phyloP scores from a whole-genome alignment of 2,797 vertebrate genomes.

The Dendrocincla fuliginosa region DNA sequence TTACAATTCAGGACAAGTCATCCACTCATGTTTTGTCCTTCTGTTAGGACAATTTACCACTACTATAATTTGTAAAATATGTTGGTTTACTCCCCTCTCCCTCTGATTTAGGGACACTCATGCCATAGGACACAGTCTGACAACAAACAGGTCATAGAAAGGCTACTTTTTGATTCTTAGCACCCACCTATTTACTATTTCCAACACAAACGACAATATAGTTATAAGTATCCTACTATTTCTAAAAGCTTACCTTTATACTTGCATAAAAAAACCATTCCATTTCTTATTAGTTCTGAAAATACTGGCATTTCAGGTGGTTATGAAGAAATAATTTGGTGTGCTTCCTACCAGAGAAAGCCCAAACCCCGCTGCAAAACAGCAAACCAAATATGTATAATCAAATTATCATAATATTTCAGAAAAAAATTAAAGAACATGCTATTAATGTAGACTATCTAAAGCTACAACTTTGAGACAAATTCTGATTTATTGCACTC shows the following conservation, averaged over 20 bases:
- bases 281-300: not conserved
- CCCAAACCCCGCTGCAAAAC: accelerated
- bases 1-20: not conserved
- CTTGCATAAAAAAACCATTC: not conserved
- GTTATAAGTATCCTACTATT: not conserved
- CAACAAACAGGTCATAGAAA: not conserved
- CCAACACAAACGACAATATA: not conserved
- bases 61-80: not conserved
- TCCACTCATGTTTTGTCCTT: not conserved
- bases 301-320: not conserved
- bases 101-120: accelerated
- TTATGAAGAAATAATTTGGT: not conserved
- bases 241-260: not conserved
- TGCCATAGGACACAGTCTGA: not conserved
- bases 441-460: not conserved
- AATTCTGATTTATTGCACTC: not conserved
- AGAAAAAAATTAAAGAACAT: not conserved
- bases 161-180: not conserved
- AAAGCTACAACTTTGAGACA: not conserved
- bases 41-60: not conserved
- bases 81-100: not conserved
- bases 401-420: not conserved
- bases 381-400: not conserved
- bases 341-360: not conserved
- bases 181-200: not conserved